phyloP scores from a whole-genome alignment of 2,797 vertebrate species.

The Sitta carolinensis region DNA sequence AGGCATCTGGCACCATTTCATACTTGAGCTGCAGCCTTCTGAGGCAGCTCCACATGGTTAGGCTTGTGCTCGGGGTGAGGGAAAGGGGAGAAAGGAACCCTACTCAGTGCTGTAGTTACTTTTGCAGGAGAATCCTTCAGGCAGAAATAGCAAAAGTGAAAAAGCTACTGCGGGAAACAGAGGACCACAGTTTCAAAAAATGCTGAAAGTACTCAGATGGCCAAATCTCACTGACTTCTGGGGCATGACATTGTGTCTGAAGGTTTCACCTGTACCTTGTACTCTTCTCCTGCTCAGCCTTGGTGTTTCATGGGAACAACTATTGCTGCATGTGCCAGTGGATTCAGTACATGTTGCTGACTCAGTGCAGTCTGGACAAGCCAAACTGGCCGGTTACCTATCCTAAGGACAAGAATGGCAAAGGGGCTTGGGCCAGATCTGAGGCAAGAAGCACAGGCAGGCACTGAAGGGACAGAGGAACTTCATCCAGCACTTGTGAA shows the following conservation, averaged over 20 bases:
- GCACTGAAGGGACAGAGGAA: neutral
- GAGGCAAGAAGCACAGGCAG: neutral
- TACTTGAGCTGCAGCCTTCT: neutral
- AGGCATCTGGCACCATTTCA: neutral
- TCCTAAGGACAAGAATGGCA: neutral
- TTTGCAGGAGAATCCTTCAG: neutral
- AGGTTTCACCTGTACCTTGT: neutral
- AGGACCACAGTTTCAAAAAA: neutral
- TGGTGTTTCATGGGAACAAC: neutral
- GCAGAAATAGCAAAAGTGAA: neutral
- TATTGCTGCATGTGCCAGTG: neutral
- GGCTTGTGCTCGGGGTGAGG: neutral
- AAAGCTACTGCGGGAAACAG: neutral
- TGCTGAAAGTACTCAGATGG: neutral
- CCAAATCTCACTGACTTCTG: neutral
- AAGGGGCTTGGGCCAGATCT: neutral
- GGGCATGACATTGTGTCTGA: neutral
- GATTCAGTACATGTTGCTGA: neutral
- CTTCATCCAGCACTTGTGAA: neutral
- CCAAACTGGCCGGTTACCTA: neutral
- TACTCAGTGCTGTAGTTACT: neutral
- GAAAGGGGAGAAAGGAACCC: neutral
- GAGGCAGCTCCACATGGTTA: neutral
- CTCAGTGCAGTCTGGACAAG: neutral
- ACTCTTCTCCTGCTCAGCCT: neutral